Evolutionary conservation across 1,140 invertebrate genomes (phyloP).

Genomic region (Ips typographus): DNA sequence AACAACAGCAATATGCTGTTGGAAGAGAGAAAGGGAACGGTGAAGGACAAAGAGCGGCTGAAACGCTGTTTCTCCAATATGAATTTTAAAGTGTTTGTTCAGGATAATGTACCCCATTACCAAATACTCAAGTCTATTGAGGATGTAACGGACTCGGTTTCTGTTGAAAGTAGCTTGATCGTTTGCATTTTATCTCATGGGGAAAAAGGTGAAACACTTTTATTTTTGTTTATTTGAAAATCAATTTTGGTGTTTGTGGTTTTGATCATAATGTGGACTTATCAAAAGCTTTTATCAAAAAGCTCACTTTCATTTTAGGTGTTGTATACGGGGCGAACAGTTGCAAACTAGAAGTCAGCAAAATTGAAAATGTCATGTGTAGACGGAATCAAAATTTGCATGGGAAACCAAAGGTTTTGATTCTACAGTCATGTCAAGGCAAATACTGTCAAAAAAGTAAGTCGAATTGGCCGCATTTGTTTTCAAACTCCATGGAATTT

Average conservation of each 20-base stretch:
- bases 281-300: no score
- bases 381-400: constrained; percentile 35
- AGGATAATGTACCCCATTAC: constrained; percentile 37
- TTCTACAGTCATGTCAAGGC: constrained; percentile 48
- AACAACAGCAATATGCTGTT: constrained; percentile 24
- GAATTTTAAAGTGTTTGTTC: constrained; percentile 37
- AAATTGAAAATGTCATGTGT: constrained; percentile 39
- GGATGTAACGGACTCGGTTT: constrained; percentile 23
- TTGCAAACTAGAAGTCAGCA: constrained; percentile 39
- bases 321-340: constrained; percentile 47
- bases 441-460: constrained; percentile 43
- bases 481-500: no score
- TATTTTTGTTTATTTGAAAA: background rate
- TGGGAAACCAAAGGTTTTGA: constrained; percentile 45
- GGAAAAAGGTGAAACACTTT: constrained; percentile 36
- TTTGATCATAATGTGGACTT: no score
- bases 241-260: no score
- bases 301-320: constrained; percentile 27
- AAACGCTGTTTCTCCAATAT: constrained; percentile 38
- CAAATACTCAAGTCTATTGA: constrained; percentile 35
- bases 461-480: background rate
- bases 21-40: constrained; percentile 40
- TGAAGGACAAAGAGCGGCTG: constrained; percentile 39
- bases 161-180: constrained; percentile 43
- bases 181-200: constrained; percentile 47